Conservation (phyloP, 1,140 invertebrate genomes). For the Scaptodrosophila lebanonensis region DNA sequence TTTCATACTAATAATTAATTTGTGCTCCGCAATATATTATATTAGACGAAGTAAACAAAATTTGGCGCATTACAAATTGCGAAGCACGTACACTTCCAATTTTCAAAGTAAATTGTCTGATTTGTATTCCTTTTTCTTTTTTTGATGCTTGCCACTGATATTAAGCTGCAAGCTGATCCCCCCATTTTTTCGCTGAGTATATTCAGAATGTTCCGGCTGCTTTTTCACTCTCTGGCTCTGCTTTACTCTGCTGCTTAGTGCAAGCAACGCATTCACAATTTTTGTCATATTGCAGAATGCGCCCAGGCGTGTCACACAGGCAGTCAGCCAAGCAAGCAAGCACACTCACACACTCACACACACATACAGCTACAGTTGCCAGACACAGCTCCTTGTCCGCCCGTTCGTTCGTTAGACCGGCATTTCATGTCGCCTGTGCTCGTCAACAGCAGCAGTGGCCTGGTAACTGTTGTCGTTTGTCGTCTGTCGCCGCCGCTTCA, state of each 20-base stretch:
- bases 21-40: conserved; percentile 16
- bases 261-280: conserved; percentile 29
- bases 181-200: too few species aligned
- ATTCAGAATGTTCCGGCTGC: too few species aligned
- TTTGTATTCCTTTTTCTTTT: too few species aligned
- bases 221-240: neutral
- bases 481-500: conserved; percentile 32
- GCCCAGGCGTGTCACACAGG: conserved; percentile 44
- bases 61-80: too few species aligned
- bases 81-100: too few species aligned
- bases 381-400: conserved; percentile 14
- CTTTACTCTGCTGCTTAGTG: conserved; percentile 27
- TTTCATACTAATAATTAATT: too few species aligned
- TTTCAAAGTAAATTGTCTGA: too few species aligned
- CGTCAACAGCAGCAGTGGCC: conserved; percentile 1
- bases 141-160: too few species aligned
- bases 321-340: conserved; percentile 6
- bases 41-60: neutral
- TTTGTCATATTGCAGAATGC: conserved; percentile 62
- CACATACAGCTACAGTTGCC: conserved; percentile 1
- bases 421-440: conserved; percentile 23
- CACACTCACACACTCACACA: neutral
- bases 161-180: too few species aligned
- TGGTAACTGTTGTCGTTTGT: conserved; percentile 21
- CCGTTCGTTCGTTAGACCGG: conserved; percentile 14